Conservation (phyloP, 2,113 vertebrate species). For the Pipra filicauda region DNA sequence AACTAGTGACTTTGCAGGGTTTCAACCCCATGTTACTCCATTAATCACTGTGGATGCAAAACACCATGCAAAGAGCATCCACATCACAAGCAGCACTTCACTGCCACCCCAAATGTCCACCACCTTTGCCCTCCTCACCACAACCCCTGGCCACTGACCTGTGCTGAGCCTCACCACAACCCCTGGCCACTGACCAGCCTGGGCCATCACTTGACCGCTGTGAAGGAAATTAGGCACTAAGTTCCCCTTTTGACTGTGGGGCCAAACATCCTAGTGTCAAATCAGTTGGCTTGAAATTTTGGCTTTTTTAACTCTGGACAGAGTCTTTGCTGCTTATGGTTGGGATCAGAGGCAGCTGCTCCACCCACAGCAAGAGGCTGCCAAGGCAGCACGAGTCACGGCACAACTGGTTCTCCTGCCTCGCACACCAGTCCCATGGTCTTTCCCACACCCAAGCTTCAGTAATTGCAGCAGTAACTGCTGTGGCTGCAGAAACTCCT, state of each 20-base stretch:
- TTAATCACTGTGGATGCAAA: neutral
- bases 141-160: accelerated
- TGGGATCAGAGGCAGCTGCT: neutral
- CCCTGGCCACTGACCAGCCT: accelerated
- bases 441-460: neutral
- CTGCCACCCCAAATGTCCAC: neutral
- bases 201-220: accelerated
- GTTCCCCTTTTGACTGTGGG: neutral
- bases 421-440: neutral
- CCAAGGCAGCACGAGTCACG: accelerated
- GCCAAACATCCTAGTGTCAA: neutral
- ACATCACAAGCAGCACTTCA: neutral
- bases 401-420: neutral
- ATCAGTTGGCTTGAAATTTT: neutral
- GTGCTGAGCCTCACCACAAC: neutral
- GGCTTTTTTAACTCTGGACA: neutral
- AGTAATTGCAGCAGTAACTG: neutral
- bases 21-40: neutral
- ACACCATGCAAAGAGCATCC: neutral
- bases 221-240: neutral
- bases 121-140: accelerated
- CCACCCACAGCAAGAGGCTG: neutral
- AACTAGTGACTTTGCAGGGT: neutral
- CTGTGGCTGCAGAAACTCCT: neutral
- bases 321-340: neutral